Percentiles rank a stretch among this genome's conserved stretches.
These are phyloP conservation scores for Etheostoma perlongum DNA, from an alignment of 2,797 vertebrate species.

Conservation along the genomic window DNA sequence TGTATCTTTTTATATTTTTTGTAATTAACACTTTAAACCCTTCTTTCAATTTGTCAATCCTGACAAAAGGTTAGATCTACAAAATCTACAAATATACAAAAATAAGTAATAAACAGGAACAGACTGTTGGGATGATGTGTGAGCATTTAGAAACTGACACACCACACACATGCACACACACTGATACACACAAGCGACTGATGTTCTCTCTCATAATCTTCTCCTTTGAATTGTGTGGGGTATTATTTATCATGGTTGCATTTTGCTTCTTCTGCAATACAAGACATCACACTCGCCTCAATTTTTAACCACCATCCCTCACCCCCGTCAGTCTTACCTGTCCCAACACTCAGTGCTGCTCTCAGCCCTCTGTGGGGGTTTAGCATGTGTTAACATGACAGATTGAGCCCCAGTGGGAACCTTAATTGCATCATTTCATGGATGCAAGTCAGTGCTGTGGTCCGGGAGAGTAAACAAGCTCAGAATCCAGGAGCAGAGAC, in stretches of 20 bases:
- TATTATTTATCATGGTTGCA: constrained; percentile 22
- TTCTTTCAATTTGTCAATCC: background rate
- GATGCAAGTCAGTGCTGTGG: constrained; percentile 84
- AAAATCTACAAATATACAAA: background rate
- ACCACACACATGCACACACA: background rate
- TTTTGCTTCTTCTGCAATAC: constrained; percentile 21
- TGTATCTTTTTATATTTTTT: background rate
- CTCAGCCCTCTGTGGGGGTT: constrained; percentile 75
- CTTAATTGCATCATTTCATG: constrained; percentile 90
- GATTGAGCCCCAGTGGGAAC: constrained; percentile 88
- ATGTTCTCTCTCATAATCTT: constrained; percentile 9
- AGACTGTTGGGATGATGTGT: background rate
- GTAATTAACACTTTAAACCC: background rate
- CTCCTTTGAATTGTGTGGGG: background rate
- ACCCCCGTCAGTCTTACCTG: constrained; percentile 66
- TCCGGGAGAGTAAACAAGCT: constrained; percentile 81
- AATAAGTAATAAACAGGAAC: background rate
- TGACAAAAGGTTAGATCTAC: background rate
- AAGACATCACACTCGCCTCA: constrained; percentile 10
- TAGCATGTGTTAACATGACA: constrained; percentile 86
- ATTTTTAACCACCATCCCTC: constrained; percentile 30
- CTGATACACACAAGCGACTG: background rate
- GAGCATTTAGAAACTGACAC: constrained; percentile 8
- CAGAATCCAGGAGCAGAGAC: constrained; percentile 68
- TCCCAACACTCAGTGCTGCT: constrained; percentile 66